Evolutionary conservation across 1,140 invertebrate genomes (phyloP), one percentile per base, ranked within the genome.

Genomic region (Acromyrmex heyeri): DNA sequence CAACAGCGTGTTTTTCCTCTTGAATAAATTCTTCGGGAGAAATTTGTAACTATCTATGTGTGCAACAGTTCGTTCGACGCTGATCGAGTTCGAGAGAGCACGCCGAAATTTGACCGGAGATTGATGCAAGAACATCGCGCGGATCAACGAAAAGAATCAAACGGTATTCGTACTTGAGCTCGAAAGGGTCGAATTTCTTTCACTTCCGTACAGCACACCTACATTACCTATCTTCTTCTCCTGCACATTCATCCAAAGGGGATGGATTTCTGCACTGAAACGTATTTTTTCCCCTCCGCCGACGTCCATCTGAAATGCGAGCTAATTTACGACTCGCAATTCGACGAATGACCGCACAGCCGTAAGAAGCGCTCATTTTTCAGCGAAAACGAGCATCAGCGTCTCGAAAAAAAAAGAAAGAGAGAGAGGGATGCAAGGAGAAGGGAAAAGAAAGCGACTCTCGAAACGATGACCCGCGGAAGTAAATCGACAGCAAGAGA

Each of bases 291-390:
- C 53, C 21, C 30, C 21, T 50, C 14, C 3, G 0, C 18, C n/a
- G 5, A 65, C 24, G 53, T 64, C n/a, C 75, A 18, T 55, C 18
- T 65, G 38, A 62, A 27, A 57, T 75, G 21, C 44, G 65, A 67
- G 73, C 70, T 87, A 92, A 92, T 91, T 92, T 92, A 92, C 85
- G 77, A 77, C 27, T 59, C 69, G 86, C 89, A 87, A 90, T 91
- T 89, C 86, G 86, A 83, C 88, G 75, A 89, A 91, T 72, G 85
- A 78, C 61, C 38, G 30, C 61, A 57, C 62, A 57, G 44, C 53
- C 57, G 69, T 83, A 91, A 90, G 88, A 92, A 92, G 67, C 76
- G 85, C 70, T 86, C 91, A 92, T 92, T 92, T 92, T 92, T 92
- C 87, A 91, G 75, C 73, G 87, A 88, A 82, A 90, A 91, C 88